Evolutionary conservation across 2,113 vertebrate genomes (phyloP).

Genomic region (Sebastes schlegelii): DNA sequence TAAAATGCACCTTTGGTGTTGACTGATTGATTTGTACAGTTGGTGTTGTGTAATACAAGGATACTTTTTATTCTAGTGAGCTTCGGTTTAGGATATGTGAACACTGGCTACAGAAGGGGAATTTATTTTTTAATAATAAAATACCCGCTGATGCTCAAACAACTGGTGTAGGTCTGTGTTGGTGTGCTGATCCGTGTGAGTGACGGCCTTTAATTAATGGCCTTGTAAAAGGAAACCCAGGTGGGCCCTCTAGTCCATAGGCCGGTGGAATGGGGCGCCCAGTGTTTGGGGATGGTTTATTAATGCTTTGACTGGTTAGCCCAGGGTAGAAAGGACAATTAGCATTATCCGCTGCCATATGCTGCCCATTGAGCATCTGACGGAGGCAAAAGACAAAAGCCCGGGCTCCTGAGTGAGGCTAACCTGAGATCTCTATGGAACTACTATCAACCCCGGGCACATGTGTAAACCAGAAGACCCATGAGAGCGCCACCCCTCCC

Average conservation of each 20-base stretch:
- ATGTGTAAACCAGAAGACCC: slow-evolving; percentile 77
- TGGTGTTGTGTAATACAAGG: background rate
- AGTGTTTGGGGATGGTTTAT: slow-evolving; percentile 83
- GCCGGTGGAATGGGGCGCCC: slow-evolving; percentile 69
- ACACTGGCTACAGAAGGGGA: background rate
- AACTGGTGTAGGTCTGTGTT: slow-evolving; percentile 46
- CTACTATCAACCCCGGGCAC: slow-evolving; percentile 75
- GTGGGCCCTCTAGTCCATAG: slow-evolving; percentile 58
- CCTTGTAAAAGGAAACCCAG: slow-evolving; percentile 80
- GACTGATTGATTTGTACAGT: background rate
- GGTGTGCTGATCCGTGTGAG: slow-evolving; percentile 69
- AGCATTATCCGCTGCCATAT: slow-evolving; percentile 87
- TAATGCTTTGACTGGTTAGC: slow-evolving; percentile 84
- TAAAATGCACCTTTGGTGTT: slow-evolving; percentile 16
- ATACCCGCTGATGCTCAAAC: slow-evolving; percentile 28
- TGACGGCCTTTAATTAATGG: slow-evolving; percentile 84
- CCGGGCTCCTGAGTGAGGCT: slow-evolving; percentile 77
- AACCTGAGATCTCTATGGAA: slow-evolving; percentile 85
- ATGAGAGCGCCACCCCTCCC: slow-evolving; percentile 73
- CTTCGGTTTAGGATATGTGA: background rate
- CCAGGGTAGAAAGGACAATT: slow-evolving; percentile 86
- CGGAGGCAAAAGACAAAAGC: slow-evolving; percentile 79
- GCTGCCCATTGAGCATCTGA: slow-evolving; percentile 84
- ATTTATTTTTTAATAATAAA: slow-evolving; percentile 31
- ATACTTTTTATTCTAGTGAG: background rate